Evolutionary conservation across 2,113 vertebrate species (phyloP).

Genomic region (Cavia aperea): DNA sequence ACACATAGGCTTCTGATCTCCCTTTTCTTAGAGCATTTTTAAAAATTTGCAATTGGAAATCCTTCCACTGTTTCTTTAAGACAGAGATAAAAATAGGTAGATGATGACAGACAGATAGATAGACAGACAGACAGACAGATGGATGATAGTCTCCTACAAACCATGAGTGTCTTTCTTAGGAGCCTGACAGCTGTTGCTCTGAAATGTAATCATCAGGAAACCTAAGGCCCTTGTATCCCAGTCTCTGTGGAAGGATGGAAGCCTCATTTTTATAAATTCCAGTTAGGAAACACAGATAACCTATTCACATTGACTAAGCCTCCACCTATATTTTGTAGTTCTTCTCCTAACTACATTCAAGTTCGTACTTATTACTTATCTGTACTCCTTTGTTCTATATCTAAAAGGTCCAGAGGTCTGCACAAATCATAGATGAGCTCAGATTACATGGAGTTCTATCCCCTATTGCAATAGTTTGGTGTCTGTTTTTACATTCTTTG

Average conservation of each 20-base stretch:
- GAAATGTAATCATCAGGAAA: not conserved
- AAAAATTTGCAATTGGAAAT: not conserved
- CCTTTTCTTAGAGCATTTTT: not conserved
- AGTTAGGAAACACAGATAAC: not conserved
- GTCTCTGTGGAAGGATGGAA: not conserved
- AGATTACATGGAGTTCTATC: not conserved
- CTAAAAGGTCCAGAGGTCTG: not conserved
- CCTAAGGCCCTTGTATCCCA: not conserved
- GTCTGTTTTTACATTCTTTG: not conserved
- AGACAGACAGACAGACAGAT: not conserved
- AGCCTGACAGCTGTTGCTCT: not conserved
- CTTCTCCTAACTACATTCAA: not conserved
- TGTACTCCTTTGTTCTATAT: not conserved
- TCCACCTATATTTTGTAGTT: not conserved
- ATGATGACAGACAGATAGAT: not conserved
- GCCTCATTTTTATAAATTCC: not conserved
- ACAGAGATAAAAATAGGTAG: not conserved
- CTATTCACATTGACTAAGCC: no score
- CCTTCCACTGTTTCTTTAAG: not conserved
- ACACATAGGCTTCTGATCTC: not conserved
- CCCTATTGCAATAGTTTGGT: not conserved
- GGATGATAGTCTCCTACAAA: not conserved
- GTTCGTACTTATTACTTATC: accelerated
- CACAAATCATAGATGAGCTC: not conserved
- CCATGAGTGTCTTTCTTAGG: not conserved